These are phyloP conservation scores for Toxonevra muliebris DNA, from an alignment of 2,888 invertebrate species.

Conservation along the genomic window DNA sequence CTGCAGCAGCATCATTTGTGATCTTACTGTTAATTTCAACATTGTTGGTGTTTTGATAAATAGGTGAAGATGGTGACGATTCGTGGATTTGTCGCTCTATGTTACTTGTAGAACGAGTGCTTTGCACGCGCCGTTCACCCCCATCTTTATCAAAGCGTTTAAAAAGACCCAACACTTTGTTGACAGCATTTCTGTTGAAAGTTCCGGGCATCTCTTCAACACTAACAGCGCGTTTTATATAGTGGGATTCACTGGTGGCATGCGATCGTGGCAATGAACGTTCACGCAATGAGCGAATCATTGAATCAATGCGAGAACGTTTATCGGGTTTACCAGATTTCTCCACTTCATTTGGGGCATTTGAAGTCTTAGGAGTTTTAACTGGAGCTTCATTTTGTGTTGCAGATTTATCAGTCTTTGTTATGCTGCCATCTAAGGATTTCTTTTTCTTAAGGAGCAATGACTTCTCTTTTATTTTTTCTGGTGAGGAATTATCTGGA, in stretches of 20 bases:
- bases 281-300: constrained; percentile 72
- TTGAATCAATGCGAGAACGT: constrained; percentile 67
- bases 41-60: constrained; percentile 48
- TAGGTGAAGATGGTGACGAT: constrained; percentile 49
- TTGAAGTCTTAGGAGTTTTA: background rate
- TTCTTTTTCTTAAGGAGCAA: constrained; percentile 67
- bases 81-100: constrained; percentile 59
- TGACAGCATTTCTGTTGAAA: constrained; percentile 74
- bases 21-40: background rate
- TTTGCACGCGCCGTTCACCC: constrained; percentile 55
- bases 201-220: constrained; percentile 72
- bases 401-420: constrained; percentile 22
- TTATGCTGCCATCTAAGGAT: constrained; percentile 36
- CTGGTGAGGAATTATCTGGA: constrained; percentile 43
- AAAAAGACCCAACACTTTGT: constrained; percentile 79
- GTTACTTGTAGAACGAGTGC: constrained; percentile 61
- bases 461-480: constrained; percentile 54
- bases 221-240: constrained; percentile 77
- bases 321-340: constrained; percentile 55
- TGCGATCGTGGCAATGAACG: constrained; percentile 72
- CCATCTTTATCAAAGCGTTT: constrained; percentile 76
- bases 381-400: background rate
- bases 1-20: constrained; percentile 46
- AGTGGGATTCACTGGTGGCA: constrained; percentile 71
- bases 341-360: constrained; percentile 45